These are phyloP conservation scores for Biston betularia DNA, from an alignment of 2,888 invertebrate genomes.

Conservation along the genomic window DNA sequence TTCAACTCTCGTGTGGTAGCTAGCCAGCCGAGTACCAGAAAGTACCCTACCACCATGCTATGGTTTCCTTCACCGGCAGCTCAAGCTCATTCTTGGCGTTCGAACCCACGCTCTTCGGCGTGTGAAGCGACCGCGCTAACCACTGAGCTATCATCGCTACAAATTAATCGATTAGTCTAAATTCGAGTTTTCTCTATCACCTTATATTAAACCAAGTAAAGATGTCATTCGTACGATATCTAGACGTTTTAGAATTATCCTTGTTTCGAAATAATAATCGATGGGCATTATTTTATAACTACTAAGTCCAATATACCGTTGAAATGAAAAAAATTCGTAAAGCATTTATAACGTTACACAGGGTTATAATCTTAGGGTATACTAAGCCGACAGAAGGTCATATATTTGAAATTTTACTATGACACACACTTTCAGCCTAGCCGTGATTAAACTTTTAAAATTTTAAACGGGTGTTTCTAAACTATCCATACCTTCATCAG, in stretches of 20 bases:
- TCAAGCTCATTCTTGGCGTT: too few relatives aligned
- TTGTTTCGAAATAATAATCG: conserved; percentile 12
- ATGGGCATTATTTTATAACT: conserved; percentile 9
- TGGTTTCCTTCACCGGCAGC: too few relatives aligned
- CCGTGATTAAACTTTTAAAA: background rate
- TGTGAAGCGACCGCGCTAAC: too few relatives aligned
- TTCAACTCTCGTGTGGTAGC: too few relatives aligned
- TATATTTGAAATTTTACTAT: too few relatives aligned
- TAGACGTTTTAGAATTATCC: conserved; percentile 9
- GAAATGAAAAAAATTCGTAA: background rate
- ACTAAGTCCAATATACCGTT: background rate
- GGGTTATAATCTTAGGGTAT: too few relatives aligned
- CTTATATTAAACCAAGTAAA: conserved; percentile 25
- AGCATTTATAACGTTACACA: too few relatives aligned
- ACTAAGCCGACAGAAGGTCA: too few relatives aligned
- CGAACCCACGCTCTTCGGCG: too few relatives aligned
- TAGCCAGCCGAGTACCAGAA: too few relatives aligned
- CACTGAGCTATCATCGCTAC: too few relatives aligned
- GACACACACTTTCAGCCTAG: background rate
- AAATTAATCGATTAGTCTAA: background rate
- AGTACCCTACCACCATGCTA: too few relatives aligned
- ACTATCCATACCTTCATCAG: conserved; percentile 40
- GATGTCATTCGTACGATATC: conserved; percentile 17
- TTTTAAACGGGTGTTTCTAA: conserved; percentile 41
- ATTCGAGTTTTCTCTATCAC: conserved; percentile 4